phyloP scores from a whole-genome alignment of 2,113 vertebrate genomes.

The Microtus montanus region DNA sequence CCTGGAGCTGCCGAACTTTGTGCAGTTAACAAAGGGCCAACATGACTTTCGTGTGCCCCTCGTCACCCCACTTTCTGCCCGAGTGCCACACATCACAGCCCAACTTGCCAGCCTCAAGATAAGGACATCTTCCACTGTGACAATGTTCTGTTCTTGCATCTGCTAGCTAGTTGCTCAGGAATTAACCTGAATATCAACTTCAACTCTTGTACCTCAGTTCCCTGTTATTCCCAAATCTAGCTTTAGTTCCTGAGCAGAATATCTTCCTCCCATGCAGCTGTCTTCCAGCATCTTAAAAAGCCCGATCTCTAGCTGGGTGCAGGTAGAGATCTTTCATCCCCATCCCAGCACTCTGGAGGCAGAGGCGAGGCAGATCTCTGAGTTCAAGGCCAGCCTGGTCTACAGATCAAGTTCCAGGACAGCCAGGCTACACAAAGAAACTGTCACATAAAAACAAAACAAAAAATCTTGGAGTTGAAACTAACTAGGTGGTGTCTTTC shows the following conservation, averaged over 20 bases:
- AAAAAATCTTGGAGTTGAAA: not conserved
- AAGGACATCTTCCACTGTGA: not conserved
- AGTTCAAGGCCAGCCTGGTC: not conserved
- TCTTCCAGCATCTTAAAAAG: not conserved
- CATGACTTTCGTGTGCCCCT: not conserved
- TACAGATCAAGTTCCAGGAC: not conserved
- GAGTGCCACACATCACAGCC: not conserved
- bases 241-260: not conserved
- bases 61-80: not conserved
- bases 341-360: not conserved
- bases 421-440: not conserved
- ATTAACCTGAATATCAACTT: not conserved
- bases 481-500: not conserved
- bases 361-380: not conserved
- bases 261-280: not conserved
- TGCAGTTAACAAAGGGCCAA: no score
- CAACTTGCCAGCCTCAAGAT: not conserved
- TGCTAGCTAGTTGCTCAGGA: not conserved
- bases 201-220: not conserved
- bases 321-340: not conserved
- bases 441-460: not conserved
- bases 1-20: no score
- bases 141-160: not conserved
- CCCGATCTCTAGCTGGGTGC: not conserved
- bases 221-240: not conserved